phyloP scores from a whole-genome alignment of 2,113 vertebrate species.

The Myotis davidii region DNA sequence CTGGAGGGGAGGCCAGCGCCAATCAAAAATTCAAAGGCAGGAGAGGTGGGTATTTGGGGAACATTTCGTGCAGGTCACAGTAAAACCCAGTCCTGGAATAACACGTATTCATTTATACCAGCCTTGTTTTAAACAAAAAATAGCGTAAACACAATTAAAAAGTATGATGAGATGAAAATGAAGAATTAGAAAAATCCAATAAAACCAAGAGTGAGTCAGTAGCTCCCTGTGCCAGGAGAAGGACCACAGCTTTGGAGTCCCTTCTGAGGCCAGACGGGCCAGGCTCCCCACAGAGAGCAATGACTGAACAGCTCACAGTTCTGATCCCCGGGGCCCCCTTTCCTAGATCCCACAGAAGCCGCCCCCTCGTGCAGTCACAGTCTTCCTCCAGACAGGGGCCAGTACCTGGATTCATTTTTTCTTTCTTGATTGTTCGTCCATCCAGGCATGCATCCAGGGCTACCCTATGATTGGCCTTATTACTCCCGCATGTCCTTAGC shows the following conservation, averaged over 20 bases:
- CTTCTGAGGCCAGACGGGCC: background rate
- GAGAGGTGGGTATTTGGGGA: background rate
- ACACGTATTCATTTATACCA: background rate
- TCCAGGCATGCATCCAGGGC: background rate
- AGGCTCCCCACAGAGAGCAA: background rate
- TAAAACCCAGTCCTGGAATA: background rate
- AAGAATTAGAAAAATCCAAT: constrained; percentile 33
- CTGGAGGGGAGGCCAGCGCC: background rate
- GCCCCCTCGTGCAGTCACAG: background rate
- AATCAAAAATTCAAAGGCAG: background rate
- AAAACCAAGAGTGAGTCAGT: background rate
- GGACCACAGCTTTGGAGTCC: background rate
- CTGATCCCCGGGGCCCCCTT: background rate
- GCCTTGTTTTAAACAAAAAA: constrained; percentile 33
- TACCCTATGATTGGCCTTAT: background rate
- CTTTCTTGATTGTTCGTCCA: background rate
- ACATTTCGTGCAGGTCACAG: background rate
- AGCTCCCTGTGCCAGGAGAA: background rate
- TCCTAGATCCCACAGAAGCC: background rate
- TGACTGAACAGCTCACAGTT: background rate
- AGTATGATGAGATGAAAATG: background rate
- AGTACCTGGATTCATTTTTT: background rate
- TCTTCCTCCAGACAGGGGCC: background rate
- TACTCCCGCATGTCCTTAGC: background rate
- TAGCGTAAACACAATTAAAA: background rate